Base-by-base conservation (phyloP, 2,888 invertebrate species). In the Idaea dimidiata region DNA sequence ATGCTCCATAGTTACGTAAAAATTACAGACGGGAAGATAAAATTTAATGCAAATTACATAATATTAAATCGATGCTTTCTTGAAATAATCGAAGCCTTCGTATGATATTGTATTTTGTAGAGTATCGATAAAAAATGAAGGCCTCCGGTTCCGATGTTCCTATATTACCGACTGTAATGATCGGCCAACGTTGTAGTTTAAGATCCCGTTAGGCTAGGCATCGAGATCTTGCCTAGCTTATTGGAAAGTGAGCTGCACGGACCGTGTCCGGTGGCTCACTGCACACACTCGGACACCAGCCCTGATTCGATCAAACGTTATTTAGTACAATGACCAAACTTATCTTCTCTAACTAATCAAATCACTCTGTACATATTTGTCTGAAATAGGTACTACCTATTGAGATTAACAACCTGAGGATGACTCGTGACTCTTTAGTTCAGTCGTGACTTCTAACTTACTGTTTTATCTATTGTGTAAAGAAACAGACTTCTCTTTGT, bases 131-230 rank as follows among this genome's bases (percentile, higher is more conserved):
- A 72, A 71, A 65, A 70, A 24, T 43, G 2, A 61, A 65, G 62
- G 62, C 43, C 3, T 68, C 62, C 67, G 63, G 68, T 66, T 70
- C 66, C 69, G 68, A 64, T 68, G 67, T 66, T 43, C 68, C 65
- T 68, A 63, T 67, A 70, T 70, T 70, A 65, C 65, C 60, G 76
- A 77, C 76, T 81, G 82, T 83, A 86, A 83, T 83, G 83, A 82
- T 80, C 82, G 78, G 72, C 71, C 79, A 74, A 78, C 80, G 78
- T 80, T 82, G 83, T 83, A 83, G 83, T 84, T 81, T 80, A 81
- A 73, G 78, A 83, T 91, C 88, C 91, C 90, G 91, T 90, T 91
- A 90, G 84, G 66, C 79, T 82, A 83, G 88, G 84, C 88, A 88
- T 88, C 88, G 84, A 86, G 87, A 87, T 82, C 81, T 83, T 74